Base-by-base conservation (phyloP, 2,113 vertebrate species). In the Tringa solitaria region DNA sequence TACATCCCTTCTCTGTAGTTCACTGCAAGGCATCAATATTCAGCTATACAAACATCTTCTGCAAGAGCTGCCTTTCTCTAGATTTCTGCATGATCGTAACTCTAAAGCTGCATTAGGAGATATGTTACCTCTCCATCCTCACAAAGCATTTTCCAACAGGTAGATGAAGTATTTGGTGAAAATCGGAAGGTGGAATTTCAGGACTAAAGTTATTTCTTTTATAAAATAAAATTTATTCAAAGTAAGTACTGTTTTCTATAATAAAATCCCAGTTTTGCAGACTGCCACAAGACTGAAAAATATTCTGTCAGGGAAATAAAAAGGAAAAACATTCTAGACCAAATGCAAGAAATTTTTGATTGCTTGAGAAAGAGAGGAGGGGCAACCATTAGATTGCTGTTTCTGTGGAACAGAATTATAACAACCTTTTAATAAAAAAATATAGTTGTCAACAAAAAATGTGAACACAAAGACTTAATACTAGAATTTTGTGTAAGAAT, bases 221-320 rank as follows among this genome's bases (percentile, higher is more conserved):
- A 63, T 14, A 85, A 95, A 94, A 87, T 93, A 92, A 87, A 84
- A 22, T 68, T 95, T 85, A 73, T 69, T 45, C 73, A n/a, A 75
- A 90, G 50, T 54, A 59, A 64, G 8, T 14, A 68, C 26, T 81
- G 8, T 9, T 72, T 78, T 57, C 24, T 85, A 4, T 27, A 56
- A 27, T 39, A 69, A 74, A 73, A 63, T 37, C 32, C 6, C 50
- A 59, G 28, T 69, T 95, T 87, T 81, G 61, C 48, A 89, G 67
- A 86, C 37, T 86, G 79, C 50, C 53, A 87, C 95, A 84, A 86
- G 72, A 90, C 68, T 83, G 61, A 77, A 92, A 95, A 97, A 92
- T 96, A 87, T 78, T 91, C 39, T 87, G n/a, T 67, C 33, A 65
- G 26, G 64, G 10, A n/a, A 37, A 53, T 57, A 75, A 85, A 96